Conservation (phyloP, 2,797 vertebrate species). For the Psittacula derbiana region DNA sequence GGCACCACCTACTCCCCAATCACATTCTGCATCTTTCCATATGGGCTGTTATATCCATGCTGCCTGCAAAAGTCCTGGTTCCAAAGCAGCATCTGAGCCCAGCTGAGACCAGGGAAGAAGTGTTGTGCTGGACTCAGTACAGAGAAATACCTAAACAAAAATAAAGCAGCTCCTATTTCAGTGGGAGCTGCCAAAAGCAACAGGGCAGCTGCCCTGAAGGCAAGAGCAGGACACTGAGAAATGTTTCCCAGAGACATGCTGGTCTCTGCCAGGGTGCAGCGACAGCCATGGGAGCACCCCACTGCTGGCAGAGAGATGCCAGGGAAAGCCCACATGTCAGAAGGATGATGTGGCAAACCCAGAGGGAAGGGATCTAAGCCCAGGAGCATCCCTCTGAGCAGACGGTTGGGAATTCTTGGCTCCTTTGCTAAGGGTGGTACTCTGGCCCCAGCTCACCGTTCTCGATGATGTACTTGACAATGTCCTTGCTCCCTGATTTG, state of each 20-base stretch:
- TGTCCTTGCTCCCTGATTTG: conserved; percentile 87
- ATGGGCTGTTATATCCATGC: background rate
- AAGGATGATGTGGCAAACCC: background rate
- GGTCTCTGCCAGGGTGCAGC: background rate
- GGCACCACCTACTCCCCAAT: background rate
- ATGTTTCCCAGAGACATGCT: background rate
- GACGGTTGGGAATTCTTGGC: background rate
- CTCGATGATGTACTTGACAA: conserved; percentile 90
- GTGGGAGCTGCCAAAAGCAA: background rate
- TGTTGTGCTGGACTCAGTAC: background rate
- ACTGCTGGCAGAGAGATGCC: background rate
- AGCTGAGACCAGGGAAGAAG: background rate
- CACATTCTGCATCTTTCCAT: background rate
- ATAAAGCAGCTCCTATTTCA: background rate
- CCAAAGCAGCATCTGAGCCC: background rate
- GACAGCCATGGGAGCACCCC: background rate
- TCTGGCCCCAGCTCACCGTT: conserved; percentile 78
- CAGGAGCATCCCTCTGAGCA: background rate
- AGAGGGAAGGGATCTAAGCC: background rate
- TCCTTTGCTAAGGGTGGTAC: background rate
- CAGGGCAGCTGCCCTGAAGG: background rate
- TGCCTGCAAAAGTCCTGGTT: background rate
- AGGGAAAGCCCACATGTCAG: background rate
- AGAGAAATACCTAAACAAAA: background rate
- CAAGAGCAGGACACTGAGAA: background rate